Base-by-base conservation (phyloP, 1,140 invertebrate species). In the Lepeophtheirus salmonis region DNA sequence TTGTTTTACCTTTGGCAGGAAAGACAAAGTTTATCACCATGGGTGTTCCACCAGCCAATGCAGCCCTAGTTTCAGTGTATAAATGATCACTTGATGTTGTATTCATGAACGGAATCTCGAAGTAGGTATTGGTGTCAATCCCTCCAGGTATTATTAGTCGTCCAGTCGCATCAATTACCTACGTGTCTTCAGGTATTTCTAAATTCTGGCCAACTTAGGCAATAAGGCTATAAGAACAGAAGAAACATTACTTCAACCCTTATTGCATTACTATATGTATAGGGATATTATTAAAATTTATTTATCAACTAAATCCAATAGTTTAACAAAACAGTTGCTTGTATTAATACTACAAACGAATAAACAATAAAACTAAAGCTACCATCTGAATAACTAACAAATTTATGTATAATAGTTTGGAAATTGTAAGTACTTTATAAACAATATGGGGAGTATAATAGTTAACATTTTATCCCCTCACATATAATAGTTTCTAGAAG, bases 31-130 rank as follows among this genome's bases (percentile, higher is more conserved):
- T 70, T 86, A 83, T 82, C 64, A 91, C 83, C 76, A 84, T 91
- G 1, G 89, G 92, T 3, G 88, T 92, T 60, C 88, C 89, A 54
- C 89, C 89, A 61, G 89, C 86, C 1, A 92, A 72, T 1, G 86
- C 89, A 1, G 89, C 88, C 66, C 81, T 81, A 18, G 89, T 91
- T 3, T 89, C 89, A 66, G 77, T 79, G 70, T 90, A 90, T 70
- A 92, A 92, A 71, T 91, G 87, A 74, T 92, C 89, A 3, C 79
- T 78, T 13, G 83, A 76, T 18, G 73, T 75, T 1, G 82, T 81
- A 1, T 86, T 87, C 78, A 87, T 88, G 70, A 88, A 83, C 58
- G 85, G 83, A 59, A 89, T 71, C 70, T 91, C 83, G 68, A 91
- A 76, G 72, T 90, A 86, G 22, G 86, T 89, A 71, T 91, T 84